These are phyloP conservation scores for Drosophila sordidula DNA, from an alignment of 2,888 invertebrate genomes.

Conservation along the genomic window DNA sequence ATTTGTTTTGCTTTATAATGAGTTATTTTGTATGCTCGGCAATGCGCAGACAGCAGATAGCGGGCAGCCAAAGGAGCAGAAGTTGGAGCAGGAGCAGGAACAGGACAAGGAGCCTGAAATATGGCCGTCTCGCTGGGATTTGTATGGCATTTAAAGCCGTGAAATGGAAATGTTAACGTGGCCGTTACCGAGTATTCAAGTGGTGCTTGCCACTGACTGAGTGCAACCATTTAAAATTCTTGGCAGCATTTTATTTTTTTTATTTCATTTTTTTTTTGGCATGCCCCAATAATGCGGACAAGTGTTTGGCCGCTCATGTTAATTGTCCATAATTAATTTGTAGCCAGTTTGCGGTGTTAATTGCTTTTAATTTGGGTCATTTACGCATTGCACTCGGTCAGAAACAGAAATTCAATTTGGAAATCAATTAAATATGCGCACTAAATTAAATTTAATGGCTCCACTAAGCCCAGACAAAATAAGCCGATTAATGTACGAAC, in stretches of 20 bases:
- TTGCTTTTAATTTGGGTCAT: constrained; percentile 57
- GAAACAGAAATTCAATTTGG: constrained; percentile 13
- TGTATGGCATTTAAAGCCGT: constrained; percentile 28
- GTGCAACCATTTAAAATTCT: constrained; percentile 19
- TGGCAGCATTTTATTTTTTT: constrained; percentile 1
- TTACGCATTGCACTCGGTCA: constrained; percentile 1
- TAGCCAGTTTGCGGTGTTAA: constrained; percentile 35
- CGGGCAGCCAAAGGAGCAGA: constrained; percentile 1
- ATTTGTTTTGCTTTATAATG: constrained; percentile 76
- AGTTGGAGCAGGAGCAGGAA: background rate
- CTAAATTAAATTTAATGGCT: constrained; percentile 26
- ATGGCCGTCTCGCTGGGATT: constrained; percentile 37
- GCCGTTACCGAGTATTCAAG: constrained; percentile 1
- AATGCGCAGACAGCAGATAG: constrained; percentile 21
- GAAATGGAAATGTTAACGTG: constrained; percentile 17
- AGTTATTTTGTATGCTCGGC: constrained; percentile 63
- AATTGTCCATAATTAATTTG: constrained; percentile 67
- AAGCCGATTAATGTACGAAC: constrained; percentile 5
- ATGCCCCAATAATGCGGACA: constrained; percentile 45
- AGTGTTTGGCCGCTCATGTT: constrained; percentile 46
- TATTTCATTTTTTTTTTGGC: background rate
- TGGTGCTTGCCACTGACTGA: background rate
- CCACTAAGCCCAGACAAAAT: constrained; percentile 5
- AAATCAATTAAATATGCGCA: constrained; percentile 35
- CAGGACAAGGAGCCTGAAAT: constrained; percentile 21